Base-by-base conservation (phyloP, 2,797 vertebrate genomes). In the Sebastes wilsoni region DNA sequence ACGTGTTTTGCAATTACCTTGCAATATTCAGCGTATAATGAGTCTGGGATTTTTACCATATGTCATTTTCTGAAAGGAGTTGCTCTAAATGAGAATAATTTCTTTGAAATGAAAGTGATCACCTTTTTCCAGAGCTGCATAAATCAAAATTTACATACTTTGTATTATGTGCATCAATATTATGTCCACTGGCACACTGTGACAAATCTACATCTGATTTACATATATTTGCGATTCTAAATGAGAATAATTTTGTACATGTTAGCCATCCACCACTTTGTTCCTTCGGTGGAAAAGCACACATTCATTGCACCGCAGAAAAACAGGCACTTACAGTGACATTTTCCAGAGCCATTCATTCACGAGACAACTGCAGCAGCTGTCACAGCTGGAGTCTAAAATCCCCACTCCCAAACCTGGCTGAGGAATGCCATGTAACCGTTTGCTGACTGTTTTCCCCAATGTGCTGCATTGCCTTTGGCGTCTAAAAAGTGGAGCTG, bases 361-460 rank as follows among this genome's bases (percentile, higher is more conserved):
- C 74, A 74, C 49, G 64, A 56, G 66, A 74, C 68, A 65, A 66
- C 52, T 80, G 60, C 42, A 58, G 54, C 75, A 84, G 80, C 67
- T 59, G 62, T 73, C 66, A 84, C 85, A 87, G 77, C 59, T 68
- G 60, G 38, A 72, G 38, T 28, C 52, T n/a, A n/a, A 67, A 65
- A 72, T 69, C 49, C 20, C 42, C 27, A n/a, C 22, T 62, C 9
- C 28, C 58, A 81, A 62, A 66, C 38, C 25, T 54, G 12, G 1
- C 36, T 25, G 27, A 76, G 27, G 28, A 55, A 58, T 76, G 27
- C 3, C 22, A 34, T 64, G 55, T 28, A 36, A 61, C 10, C 9
- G 1, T 60, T 52, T 18, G 36, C 25, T 23, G 10, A 54, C 25
- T 34, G 34, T 34, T 68, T 27, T 56, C 23, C 34, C 8, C 16